Base-by-base conservation (phyloP, 2,797 vertebrate genomes). In the Acrossocheilus wenchowensis region DNA sequence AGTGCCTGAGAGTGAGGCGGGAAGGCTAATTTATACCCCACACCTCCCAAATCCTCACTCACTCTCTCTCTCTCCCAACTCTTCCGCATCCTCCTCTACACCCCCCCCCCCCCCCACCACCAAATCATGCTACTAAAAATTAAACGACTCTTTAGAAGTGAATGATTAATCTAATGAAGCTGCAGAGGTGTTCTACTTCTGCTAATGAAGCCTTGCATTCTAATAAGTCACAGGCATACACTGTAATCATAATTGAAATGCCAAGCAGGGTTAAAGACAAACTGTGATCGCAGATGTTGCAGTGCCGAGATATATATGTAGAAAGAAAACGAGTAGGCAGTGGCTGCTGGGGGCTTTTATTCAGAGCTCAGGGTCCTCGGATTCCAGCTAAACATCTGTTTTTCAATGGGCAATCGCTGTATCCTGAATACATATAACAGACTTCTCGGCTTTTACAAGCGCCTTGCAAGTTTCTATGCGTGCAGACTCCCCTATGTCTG, bases 301-400 rank as follows among this genome's bases (percentile, higher is more conserved):
- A 26, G 66, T 50, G 48, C 30, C 4, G 2, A 87, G 14, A 48
- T 62, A 41, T 54, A 82, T 71, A 77, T 71, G 39, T 36, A 52
- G 79, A 78, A 66, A 68, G 79, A 62, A 48, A 73, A 26, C 17
- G 48, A 75, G 81, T 77, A 73, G 77, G 69, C 71, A 82, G 57
- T 26, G 54, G 54, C 73, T 85, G 82, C 77, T 69, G 69, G 80
- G 78, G 87, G 69, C 83, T 86, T 84, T 87, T 72, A 71, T 87
- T 66, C 85, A 39, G 69, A 48, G 71, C 85, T 87, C 87, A 57
- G 79, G 81, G 85, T 86, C 84, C 66, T 78, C 23, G 1, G 48
- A 87, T 89, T 87, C 84, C 82, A 82, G 34, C 84, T 68, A 86
- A 90, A 91, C 91, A 92, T 91, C 90, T 91, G 91, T 87, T 92